These are phyloP conservation scores for Hepsetus odoe DNA, from an alignment of 2,113 vertebrate species.

Conservation along the genomic window DNA sequence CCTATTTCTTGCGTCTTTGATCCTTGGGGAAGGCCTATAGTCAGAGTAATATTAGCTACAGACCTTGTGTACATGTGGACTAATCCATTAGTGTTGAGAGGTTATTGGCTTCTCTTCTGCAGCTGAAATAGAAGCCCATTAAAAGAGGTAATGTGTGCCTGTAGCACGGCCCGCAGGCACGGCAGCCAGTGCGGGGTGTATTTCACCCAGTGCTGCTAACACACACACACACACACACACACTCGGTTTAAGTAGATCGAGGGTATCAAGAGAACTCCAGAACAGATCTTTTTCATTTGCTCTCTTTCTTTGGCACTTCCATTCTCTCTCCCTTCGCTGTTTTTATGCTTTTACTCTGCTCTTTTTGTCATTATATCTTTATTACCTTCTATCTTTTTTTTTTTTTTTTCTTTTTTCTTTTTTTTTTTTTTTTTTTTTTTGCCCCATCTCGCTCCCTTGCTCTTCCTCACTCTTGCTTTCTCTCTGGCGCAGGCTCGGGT, in stretches of 20 bases:
- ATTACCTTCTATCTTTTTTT: slow-evolving; percentile 32
- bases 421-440: slow-evolving; percentile 15
- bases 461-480: slow-evolving; percentile 30
- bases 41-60: slow-evolving; percentile 91
- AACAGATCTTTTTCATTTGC: slow-evolving; percentile 95
- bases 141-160: slow-evolving; percentile 95
- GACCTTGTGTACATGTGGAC: slow-evolving; percentile 90
- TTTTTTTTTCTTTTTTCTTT: slow-evolving; percentile 20
- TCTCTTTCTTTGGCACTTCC: slow-evolving; percentile 78
- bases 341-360: slow-evolving; percentile 44
- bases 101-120: slow-evolving; percentile 90
- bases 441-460: not conserved
- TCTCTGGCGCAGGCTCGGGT: slow-evolving; percentile 83
- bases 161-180: slow-evolving; percentile 79
- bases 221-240: slow-evolving; percentile 79
- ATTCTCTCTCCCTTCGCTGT: slow-evolving; percentile 22
- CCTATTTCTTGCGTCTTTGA: slow-evolving; percentile 38
- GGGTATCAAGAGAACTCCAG: slow-evolving; percentile 98
- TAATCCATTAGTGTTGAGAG: slow-evolving; percentile 90
- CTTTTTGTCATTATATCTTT: slow-evolving; percentile 51
- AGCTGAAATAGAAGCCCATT: slow-evolving; percentile 94
- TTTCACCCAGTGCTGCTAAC: slow-evolving; percentile 99
- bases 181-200: slow-evolving; percentile 90
- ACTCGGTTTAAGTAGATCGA: slow-evolving; percentile 98
- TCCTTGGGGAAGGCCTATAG: slow-evolving; percentile 61